Evolutionary conservation across 2,797 vertebrate species (phyloP).

Genomic region (Sebastes elongatus): DNA sequence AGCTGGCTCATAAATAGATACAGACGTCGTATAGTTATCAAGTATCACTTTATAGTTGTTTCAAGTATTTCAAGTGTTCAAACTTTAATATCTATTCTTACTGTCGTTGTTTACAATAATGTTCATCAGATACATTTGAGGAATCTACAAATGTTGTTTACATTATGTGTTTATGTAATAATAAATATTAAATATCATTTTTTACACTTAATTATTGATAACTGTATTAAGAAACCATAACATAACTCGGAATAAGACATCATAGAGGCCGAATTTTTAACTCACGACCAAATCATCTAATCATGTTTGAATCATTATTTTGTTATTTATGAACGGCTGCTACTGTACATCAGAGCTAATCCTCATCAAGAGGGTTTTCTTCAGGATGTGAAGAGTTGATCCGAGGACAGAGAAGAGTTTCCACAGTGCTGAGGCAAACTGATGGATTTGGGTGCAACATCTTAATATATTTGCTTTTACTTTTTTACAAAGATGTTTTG

Average conservation of each 20-base stretch:
- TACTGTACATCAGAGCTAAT: not conserved
- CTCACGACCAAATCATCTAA: not conserved
- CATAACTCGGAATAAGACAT: not conserved
- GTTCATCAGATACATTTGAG: not conserved
- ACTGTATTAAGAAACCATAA: not conserved
- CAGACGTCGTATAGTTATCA: not conserved
- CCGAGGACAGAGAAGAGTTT: not conserved
- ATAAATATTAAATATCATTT: not conserved
- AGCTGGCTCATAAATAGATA: slow-evolving; percentile 9
- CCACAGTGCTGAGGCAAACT: not conserved
- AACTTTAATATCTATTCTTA: not conserved
- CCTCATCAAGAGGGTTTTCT: not conserved
- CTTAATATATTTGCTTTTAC: not conserved
- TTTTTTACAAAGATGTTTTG: not conserved
- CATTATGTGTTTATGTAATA: not conserved
- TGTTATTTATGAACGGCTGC: slow-evolving; percentile 4
- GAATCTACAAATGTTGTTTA: not conserved
- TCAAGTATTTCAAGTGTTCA: not conserved
- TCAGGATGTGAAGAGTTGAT: not conserved
- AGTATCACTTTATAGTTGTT: not conserved
- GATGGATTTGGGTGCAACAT: not conserved
- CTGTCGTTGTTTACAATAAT: not conserved
- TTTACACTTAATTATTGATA: not conserved
- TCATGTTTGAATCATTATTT: not conserved
- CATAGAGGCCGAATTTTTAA: not conserved